Conservation (phyloP, 2,888 invertebrate species). For the Caenorhabditis virilis region DNA sequence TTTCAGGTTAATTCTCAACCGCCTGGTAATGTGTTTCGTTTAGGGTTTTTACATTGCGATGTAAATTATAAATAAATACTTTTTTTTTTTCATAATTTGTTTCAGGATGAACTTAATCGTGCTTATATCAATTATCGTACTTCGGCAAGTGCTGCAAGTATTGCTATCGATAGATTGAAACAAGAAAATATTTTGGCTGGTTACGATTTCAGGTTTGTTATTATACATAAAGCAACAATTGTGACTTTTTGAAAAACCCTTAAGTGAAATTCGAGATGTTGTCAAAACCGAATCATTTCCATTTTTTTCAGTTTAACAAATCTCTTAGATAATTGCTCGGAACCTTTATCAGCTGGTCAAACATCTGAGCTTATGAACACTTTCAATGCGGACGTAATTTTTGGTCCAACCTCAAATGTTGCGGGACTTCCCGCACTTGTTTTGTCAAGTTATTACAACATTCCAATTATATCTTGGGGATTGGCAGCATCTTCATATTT, state of each 20-base stretch:
- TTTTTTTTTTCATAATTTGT: too few species aligned
- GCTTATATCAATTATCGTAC: too few species aligned
- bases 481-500: constrained; percentile 25
- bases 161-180: constrained; percentile 33
- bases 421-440: constrained; percentile 47
- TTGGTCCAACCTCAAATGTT: constrained; percentile 44
- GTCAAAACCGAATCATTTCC: neutral
- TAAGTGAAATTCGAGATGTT: neutral
- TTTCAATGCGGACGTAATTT: constrained; percentile 38
- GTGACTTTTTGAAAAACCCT: too few species aligned
- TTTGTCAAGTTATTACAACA: constrained; percentile 40
- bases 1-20: too few species aligned
- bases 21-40: too few species aligned
- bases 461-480: constrained; percentile 43
- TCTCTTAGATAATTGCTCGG: constrained; percentile 44
- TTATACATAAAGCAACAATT: too few species aligned
- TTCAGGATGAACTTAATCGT: too few species aligned
- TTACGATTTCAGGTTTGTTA: constrained; percentile 43
- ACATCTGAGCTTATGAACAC: constrained; percentile 22
- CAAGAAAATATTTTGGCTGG: constrained; percentile 34
- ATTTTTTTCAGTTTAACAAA: constrained; percentile 27
- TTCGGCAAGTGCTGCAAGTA: constrained; percentile 39
- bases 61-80: too few species aligned
- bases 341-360: constrained; percentile 23
- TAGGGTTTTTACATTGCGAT: too few species aligned